Base-by-base conservation (phyloP, 2,888 invertebrate genomes). In the Volucella inflata region DNA sequence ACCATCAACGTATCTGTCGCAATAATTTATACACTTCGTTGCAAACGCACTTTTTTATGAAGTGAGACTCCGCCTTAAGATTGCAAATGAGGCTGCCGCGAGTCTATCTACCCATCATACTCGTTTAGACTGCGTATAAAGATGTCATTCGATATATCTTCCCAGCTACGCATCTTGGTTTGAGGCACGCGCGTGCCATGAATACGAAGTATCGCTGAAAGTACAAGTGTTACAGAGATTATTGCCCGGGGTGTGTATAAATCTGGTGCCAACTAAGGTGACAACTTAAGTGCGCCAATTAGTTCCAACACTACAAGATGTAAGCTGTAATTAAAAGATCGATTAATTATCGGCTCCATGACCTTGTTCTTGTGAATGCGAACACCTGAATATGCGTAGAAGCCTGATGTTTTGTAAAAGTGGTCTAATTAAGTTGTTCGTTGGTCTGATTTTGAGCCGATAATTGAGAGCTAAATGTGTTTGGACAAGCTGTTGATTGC, bases 1-100 rank as follows among this genome's bases (percentile, higher is more conserved):
- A 84, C 84, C 80, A 80, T 80, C 84, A 80, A 80, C 71, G 70
- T 80, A 71, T 70, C 84, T 84, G 80, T 75, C 80, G 65, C 70
- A 65, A 67, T 75, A 80, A 76, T 71, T 84, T 80, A 80, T 80
- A 75, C 55, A 65, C 75, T 65, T 30, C 44, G 57, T 11, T 48
- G 62, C 70, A 8, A 42, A 71, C 67, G 71, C 70, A 55, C 76
- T 70, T 59, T n/a, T 16, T 71, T 53, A 48, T 48, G 21, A 44
- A 53, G 55, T 30, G 30, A 21, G 44, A 17, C 53, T 38, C 14
- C 55, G 40, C 48, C 42, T 14, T 42, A 11, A 16, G 30, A 21
- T 30, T 21, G 11, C 57, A 36, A 57, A 30, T 1, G 36, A 57
- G 57, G 51, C 57, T 44, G 30, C 51, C n/a, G 12, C n/a, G 17